Evolutionary conservation across 1,140 invertebrate species (phyloP).

Genomic region (Aleiodes sp.): DNA sequence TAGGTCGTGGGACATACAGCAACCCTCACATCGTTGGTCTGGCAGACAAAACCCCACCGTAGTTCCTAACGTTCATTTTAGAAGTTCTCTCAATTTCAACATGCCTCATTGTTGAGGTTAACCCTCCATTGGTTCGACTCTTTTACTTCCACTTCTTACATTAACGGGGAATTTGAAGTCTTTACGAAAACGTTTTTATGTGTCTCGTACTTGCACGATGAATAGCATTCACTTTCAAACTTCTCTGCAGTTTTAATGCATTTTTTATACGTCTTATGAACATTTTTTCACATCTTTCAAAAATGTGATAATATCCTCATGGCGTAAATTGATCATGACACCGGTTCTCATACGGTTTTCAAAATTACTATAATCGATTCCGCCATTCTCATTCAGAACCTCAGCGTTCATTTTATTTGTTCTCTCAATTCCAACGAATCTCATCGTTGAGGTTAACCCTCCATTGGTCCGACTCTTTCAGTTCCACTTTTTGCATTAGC

Average conservation of each 20-base stretch:
- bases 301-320: too few relatives aligned
- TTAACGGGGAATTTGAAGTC: not conserved
- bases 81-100: slow-evolving; percentile 10
- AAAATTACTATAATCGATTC: too few relatives aligned
- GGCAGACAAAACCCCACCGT: slow-evolving; percentile 2
- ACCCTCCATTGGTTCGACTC: not conserved
- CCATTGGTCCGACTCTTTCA: not conserved
- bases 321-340: too few relatives aligned
- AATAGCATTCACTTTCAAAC: too few relatives aligned
- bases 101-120: not conserved
- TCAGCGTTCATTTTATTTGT: slow-evolving; percentile 4
- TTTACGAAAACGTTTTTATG: not conserved
- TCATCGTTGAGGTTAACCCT: not conserved
- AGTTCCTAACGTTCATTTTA: slow-evolving; percentile 17
- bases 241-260: too few relatives aligned
- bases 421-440: slow-evolving; percentile 1
- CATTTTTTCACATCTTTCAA: too few relatives aligned
- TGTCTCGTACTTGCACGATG: too few relatives aligned
- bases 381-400: too few relatives aligned
- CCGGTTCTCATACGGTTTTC: too few relatives aligned
- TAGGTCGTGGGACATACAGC: slow-evolving; percentile 29
- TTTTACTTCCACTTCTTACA: not conserved
- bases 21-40: not conserved
- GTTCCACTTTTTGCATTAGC: not conserved
- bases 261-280: too few relatives aligned